Percentiles rank a stretch among this genome's conserved stretches.
These are phyloP conservation scores for Vimba vimba DNA, from an alignment of 2,113 vertebrate genomes.

Conservation along the genomic window DNA sequence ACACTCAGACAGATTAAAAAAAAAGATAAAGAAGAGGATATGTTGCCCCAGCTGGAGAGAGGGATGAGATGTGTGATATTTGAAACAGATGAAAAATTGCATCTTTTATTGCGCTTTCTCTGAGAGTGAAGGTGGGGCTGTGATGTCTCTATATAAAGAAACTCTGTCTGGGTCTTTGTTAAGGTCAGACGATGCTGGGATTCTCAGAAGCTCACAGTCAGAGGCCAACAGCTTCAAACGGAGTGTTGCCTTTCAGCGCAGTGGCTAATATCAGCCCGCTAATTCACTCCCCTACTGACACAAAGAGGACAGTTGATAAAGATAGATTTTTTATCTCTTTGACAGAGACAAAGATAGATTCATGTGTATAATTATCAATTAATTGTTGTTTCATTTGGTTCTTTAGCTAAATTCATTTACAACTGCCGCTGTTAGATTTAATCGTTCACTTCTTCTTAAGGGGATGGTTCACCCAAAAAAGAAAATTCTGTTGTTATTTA, in stretches of 20 bases:
- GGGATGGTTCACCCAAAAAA: background rate
- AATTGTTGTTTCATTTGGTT: background rate
- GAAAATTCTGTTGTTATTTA: background rate
- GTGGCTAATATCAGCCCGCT: slow-evolving; percentile 26
- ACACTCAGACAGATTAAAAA: background rate
- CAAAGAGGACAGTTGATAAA: background rate
- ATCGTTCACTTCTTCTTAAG: background rate
- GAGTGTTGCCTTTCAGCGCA: slow-evolving; percentile 42
- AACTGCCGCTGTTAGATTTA: background rate
- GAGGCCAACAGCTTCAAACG: slow-evolving; percentile 62
- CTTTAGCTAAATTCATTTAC: background rate
- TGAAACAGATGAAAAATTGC: slow-evolving; percentile 14
- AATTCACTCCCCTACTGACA: slow-evolving; percentile 36
- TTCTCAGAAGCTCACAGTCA: slow-evolving; percentile 53
- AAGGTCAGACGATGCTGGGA: slow-evolving; percentile 47
- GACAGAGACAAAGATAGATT: slow-evolving; percentile 12
- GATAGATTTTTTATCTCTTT: no score
- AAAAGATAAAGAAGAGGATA: slow-evolving; percentile 8
- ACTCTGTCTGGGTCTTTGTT: slow-evolving; percentile 31
- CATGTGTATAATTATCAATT: background rate
- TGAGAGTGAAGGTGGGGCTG: background rate
- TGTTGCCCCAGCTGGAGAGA: background rate
- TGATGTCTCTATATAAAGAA: slow-evolving; percentile 37
- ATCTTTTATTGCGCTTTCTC: background rate
- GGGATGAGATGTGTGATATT: background rate